phyloP scores from a whole-genome alignment of 2,797 vertebrate genomes.

The Melanotaenia maccullochi region DNA sequence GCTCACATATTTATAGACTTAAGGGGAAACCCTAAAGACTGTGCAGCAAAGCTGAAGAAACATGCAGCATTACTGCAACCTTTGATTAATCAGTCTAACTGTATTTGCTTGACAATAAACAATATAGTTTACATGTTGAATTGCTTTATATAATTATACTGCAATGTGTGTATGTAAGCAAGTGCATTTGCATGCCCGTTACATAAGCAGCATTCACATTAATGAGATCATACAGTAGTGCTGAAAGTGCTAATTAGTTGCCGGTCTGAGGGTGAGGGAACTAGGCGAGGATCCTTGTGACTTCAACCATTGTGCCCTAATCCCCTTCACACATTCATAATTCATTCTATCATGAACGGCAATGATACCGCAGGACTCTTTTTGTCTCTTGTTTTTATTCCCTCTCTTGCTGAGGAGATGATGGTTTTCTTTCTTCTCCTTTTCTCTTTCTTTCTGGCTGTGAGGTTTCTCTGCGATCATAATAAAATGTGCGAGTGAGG shows the following conservation, averaged over 20 bases:
- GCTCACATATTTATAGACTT: conserved; percentile 70
- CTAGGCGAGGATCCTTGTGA: conserved; percentile 76
- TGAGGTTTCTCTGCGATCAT: conserved; percentile 73
- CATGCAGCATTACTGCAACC: conserved; percentile 48
- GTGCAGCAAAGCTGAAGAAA: conserved; percentile 34
- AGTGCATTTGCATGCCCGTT: conserved; percentile 59
- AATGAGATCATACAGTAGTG: conserved; percentile 82
- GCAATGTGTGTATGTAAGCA: conserved; percentile 52
- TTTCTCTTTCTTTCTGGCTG: conserved; percentile 62
- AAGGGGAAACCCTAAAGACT: conserved; percentile 45
- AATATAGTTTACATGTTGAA: conserved; percentile 61
- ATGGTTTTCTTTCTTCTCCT: conserved; percentile 44
- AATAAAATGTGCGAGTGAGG: conserved; percentile 73
- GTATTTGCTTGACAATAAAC: conserved; percentile 62
- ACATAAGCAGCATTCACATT: conserved; percentile 79
- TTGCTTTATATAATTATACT: conserved; percentile 70
- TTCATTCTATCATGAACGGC: conserved; percentile 74
- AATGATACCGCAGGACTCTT: conserved; percentile 66
- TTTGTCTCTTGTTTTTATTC: conserved; percentile 62
- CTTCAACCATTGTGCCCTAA: conserved; percentile 81
- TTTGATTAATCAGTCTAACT: conserved; percentile 52
- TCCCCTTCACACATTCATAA: conserved; percentile 81
- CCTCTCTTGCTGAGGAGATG: conserved; percentile 68
- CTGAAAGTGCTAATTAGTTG: conserved; percentile 85
- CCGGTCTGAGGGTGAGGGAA: conserved; percentile 76